A percentile compares a stretch with the other conserved stretches of the same genome.
phyloP scores from a whole-genome alignment of 2,797 vertebrate genomes.

The Alectoris magna region DNA sequence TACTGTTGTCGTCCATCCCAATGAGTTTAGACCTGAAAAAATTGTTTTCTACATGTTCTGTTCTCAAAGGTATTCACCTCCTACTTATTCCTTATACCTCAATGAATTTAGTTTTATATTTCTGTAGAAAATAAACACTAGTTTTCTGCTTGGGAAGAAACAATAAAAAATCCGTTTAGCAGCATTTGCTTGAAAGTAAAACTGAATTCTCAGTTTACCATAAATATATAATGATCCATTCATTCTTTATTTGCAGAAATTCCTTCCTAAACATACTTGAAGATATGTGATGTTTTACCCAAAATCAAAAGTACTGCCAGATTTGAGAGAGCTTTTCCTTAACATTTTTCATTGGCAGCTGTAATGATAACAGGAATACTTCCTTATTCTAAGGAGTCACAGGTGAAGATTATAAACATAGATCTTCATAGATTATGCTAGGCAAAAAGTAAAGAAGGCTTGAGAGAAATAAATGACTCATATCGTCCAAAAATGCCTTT shows the following conservation, averaged over 20 bases:
- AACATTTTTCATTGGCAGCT: background rate
- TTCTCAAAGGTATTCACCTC: background rate
- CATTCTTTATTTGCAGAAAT: background rate
- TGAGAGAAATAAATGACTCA: background rate
- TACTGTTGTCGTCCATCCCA: background rate
- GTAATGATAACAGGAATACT: background rate
- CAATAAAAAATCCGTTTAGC: background rate
- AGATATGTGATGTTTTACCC: background rate
- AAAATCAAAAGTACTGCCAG: background rate
- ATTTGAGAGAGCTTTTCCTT: background rate
- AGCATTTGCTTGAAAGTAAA: background rate
- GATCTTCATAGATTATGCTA: background rate
- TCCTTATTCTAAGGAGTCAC: background rate
- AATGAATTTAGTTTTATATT: background rate
- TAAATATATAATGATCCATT: background rate
- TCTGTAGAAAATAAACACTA: background rate
- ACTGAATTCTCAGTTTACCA: background rate
- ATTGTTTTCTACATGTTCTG: background rate
- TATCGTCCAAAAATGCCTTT: background rate
- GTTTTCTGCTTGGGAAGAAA: background rate
- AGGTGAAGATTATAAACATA: background rate
- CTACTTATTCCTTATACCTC: background rate
- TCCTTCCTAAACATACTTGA: background rate
- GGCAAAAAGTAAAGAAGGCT: background rate
- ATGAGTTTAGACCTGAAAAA: background rate